Conservation (phyloP, 2,113 vertebrate species). For the Bubo blakistoni region DNA sequence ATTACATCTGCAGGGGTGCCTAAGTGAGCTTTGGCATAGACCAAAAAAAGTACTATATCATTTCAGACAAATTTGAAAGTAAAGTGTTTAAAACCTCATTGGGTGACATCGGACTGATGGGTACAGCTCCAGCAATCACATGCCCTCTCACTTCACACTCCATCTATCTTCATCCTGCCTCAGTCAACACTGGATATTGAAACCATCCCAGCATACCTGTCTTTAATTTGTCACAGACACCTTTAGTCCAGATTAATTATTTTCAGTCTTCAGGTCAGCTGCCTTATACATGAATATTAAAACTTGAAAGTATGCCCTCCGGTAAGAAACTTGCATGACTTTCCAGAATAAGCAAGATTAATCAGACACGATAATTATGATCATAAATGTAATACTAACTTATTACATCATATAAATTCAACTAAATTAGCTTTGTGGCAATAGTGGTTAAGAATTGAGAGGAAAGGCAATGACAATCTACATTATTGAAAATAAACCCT, state of each 20-base stretch:
- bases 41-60: not conserved
- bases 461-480: not conserved
- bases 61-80: not conserved
- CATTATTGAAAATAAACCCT: slow-evolving; percentile 26
- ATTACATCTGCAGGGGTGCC: not conserved
- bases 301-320: slow-evolving; percentile 24
- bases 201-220: not conserved
- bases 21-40: not conserved
- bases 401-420: slow-evolving; percentile 36
- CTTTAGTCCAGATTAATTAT: slow-evolving; percentile 18
- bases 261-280: not conserved
- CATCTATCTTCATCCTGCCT: not conserved
- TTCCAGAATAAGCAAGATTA: slow-evolving; percentile 48
- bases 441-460: not conserved
- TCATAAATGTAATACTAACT: slow-evolving; percentile 44
- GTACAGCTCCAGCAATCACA: not conserved
- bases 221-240: not conserved
- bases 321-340: slow-evolving; percentile 28
- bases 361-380: slow-evolving; percentile 44
- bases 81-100: not conserved
- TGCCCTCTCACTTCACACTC: not conserved
- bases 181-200: not conserved
- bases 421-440: slow-evolving; percentile 21
- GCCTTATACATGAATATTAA: slow-evolving; percentile 24
- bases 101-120: not conserved